Conservation (phyloP, 2,113 vertebrate species). For the Bostrychus sinensis region DNA sequence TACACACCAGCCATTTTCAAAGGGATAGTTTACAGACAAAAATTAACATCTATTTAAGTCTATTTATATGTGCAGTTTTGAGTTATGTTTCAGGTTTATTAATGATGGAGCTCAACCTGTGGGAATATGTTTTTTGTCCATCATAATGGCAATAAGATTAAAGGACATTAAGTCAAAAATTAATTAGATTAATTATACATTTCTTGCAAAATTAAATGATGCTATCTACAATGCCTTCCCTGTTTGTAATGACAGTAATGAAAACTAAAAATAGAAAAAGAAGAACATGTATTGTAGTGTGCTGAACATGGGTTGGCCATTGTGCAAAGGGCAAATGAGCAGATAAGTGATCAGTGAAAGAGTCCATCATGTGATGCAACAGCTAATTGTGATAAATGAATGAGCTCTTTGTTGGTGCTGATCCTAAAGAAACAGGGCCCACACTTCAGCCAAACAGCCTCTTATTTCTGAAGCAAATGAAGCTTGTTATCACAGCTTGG, state of each 20-base stretch:
- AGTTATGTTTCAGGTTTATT: no score
- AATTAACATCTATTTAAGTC: no score
- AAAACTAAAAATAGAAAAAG: background rate
- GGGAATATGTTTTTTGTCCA: no score
- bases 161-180: background rate
- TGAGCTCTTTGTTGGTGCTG: conserved; percentile 30
- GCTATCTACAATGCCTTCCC: no score
- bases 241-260: background rate
- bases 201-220: no score
- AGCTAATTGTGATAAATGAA: conserved; percentile 51
- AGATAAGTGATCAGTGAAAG: conserved; percentile 31
- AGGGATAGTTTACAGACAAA: no score
- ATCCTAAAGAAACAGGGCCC: conserved; percentile 42
- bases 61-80: no score
- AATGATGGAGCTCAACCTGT: no score
- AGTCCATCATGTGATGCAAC: conserved; percentile 52
- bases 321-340: conserved; percentile 48
- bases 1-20: no score
- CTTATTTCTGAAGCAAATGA: conserved; percentile 66
- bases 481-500: conserved; percentile 76
- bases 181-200: no score
- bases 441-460: conserved; percentile 44
- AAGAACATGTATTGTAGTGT: background rate
- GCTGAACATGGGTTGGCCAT: conserved; percentile 2
- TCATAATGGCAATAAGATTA: no score